These are phyloP conservation scores for Leptinotarsa defecta DNA, from an alignment of 1,140 invertebrate genomes.

Conservation along the genomic window DNA sequence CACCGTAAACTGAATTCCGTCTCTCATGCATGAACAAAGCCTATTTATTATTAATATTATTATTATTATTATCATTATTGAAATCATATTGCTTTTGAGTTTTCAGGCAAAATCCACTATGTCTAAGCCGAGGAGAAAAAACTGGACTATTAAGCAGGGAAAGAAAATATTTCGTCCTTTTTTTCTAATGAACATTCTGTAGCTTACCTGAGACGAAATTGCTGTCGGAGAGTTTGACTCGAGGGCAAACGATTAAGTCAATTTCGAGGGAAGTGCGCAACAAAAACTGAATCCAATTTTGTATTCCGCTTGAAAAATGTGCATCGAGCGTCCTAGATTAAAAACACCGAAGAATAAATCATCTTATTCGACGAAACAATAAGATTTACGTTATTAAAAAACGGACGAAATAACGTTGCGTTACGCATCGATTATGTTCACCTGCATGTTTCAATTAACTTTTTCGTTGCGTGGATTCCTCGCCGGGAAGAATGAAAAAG, in stretches of 20 bases:
- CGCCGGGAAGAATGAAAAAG: background rate
- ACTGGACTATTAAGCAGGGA: no score
- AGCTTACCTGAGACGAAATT: background rate
- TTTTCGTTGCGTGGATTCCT: slow-evolving; percentile 11
- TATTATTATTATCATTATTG: no score
- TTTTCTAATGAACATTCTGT: background rate
- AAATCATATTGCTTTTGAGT: no score
- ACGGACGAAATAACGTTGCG: slow-evolving; percentile 12
- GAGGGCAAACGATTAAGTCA: slow-evolving; percentile 41
- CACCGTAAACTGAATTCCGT: no score
- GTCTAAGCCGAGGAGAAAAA: no score
- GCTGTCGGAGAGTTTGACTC: background rate
- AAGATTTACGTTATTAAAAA: slow-evolving; percentile 9
- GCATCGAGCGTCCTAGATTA: slow-evolving; percentile 32
- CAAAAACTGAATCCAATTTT: slow-evolving; percentile 44
- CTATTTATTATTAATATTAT: no score
- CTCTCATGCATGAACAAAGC: no score
- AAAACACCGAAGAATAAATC: slow-evolving; percentile 17
- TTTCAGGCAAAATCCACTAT: no score
- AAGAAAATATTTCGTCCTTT: background rate
- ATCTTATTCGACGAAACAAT: slow-evolving; percentile 19
- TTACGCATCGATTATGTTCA: slow-evolving; percentile 26
- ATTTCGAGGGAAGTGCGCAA: slow-evolving; percentile 38
- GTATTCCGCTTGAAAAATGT: slow-evolving; percentile 37
- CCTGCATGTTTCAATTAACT: slow-evolving; percentile 26